phyloP scores from a whole-genome alignment of 2,113 vertebrate species.

The Callithrix jacchus region DNA sequence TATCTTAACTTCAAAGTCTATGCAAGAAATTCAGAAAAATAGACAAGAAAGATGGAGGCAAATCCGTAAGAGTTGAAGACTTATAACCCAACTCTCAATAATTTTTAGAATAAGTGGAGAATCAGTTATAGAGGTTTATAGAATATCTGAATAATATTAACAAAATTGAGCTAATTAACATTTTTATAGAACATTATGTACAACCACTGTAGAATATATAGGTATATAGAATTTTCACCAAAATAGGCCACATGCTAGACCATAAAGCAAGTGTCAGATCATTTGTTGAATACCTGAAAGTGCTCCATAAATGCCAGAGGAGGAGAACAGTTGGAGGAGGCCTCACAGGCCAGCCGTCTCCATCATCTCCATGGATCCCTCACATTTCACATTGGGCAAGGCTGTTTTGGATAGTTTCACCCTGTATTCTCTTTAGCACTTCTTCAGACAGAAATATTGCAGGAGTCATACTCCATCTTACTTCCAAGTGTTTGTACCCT shows the following conservation, averaged over 20 bases:
- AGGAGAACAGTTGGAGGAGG: neutral
- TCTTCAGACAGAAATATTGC: neutral
- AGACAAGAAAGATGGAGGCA: neutral
- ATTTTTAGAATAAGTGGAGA: neutral
- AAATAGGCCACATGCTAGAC: neutral
- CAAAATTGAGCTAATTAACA: neutral
- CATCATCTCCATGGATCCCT: neutral
- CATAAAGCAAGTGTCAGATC: neutral
- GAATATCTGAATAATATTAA: neutral
- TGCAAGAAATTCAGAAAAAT: neutral
- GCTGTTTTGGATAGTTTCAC: neutral
- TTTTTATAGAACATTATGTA: neutral
- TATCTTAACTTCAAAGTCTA: neutral
- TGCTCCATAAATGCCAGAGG: neutral
- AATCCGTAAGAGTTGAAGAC: neutral
- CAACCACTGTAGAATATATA: neutral
- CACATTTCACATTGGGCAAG: neutral
- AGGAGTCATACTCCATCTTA: neutral
- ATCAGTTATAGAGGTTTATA: neutral
- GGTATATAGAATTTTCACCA: neutral
- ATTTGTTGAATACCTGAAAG: neutral
- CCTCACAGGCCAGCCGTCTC: neutral
- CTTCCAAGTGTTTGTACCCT: neutral
- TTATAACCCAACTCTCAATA: neutral
- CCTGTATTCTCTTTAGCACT: neutral